Percentiles rank a stretch among this genome's conserved stretches.
Conservation (phyloP, 1,140 invertebrate species). For the Drosophila mauritiana region DNA sequence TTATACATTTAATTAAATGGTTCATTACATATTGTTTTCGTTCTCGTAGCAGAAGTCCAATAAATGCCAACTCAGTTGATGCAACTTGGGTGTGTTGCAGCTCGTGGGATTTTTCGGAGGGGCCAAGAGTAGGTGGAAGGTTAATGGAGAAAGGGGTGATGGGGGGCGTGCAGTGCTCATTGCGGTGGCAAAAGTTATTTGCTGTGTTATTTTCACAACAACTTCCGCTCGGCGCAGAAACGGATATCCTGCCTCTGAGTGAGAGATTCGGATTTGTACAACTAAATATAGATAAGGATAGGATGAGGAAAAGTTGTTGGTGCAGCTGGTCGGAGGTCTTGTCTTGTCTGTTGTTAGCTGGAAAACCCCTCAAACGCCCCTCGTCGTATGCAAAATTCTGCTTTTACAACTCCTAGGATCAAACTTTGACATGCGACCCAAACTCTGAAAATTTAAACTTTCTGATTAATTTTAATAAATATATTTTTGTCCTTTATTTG, state of each 20-base stretch:
- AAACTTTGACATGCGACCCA: constrained; percentile 56
- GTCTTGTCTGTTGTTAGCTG: constrained; percentile 45
- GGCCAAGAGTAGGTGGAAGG: not conserved
- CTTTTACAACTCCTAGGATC: constrained; percentile 36
- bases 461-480: constrained; percentile 73
- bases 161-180: constrained; percentile 52
- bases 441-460: constrained; percentile 36
- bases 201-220: constrained; percentile 83
- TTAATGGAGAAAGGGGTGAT: not conserved
- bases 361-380: not conserved
- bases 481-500: constrained; percentile 83
- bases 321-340: constrained; percentile 68
- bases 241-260: constrained; percentile 70
- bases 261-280: constrained; percentile 27
- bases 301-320: constrained; percentile 37
- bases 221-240: constrained; percentile 70
- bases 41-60: not conserved
- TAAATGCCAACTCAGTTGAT: constrained; percentile 43
- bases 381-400: constrained; percentile 33
- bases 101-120: constrained; percentile 1
- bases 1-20: too few species aligned
- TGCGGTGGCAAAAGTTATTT: constrained; percentile 82
- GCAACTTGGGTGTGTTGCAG: constrained; percentile 20
- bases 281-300: not conserved
- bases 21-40: too few species aligned